Evolutionary conservation across 2,888 invertebrate genomes (phyloP).

Genomic region (Dryocosmus kuriphilus): DNA sequence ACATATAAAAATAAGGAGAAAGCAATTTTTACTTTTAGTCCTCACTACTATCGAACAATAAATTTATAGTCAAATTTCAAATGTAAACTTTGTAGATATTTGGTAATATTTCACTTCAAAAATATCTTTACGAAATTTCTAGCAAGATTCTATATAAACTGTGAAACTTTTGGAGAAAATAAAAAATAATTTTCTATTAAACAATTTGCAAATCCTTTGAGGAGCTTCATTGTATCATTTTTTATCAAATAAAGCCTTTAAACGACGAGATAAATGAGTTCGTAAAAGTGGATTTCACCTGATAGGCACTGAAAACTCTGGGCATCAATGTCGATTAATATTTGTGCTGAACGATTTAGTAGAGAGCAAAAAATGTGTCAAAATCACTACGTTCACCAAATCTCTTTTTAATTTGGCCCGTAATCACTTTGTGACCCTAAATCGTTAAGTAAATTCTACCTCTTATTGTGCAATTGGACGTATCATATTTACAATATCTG

Average conservation of each 20-base stretch:
- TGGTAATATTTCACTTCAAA: no score
- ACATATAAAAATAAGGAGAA: no score
- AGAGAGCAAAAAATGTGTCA: constrained; percentile 24
- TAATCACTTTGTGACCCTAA: constrained; percentile 43
- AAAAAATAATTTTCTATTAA: not conserved
- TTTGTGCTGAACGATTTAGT: not conserved
- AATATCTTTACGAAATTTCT: no score
- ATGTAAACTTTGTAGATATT: no score
- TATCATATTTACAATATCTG: constrained; percentile 50
- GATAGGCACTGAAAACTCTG: not conserved
- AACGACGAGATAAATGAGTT: not conserved
- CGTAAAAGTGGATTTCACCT: not conserved
- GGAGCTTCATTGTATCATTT: not conserved
- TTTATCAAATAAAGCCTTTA: not conserved
- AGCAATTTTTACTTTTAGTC: no score
- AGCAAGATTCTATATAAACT: no score
- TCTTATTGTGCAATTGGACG: constrained; percentile 50
- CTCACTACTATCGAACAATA: no score
- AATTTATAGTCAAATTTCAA: no score
- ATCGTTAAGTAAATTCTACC: constrained; percentile 39
- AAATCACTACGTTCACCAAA: constrained; percentile 16
- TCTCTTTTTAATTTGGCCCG: constrained; percentile 39
- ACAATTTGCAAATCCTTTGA: not conserved
- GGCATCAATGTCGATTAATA: not conserved
- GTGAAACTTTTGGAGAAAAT: not conserved